Evolutionary conservation across 2,113 vertebrate species (phyloP).

Genomic region (Callopanchax toddi): DNA sequence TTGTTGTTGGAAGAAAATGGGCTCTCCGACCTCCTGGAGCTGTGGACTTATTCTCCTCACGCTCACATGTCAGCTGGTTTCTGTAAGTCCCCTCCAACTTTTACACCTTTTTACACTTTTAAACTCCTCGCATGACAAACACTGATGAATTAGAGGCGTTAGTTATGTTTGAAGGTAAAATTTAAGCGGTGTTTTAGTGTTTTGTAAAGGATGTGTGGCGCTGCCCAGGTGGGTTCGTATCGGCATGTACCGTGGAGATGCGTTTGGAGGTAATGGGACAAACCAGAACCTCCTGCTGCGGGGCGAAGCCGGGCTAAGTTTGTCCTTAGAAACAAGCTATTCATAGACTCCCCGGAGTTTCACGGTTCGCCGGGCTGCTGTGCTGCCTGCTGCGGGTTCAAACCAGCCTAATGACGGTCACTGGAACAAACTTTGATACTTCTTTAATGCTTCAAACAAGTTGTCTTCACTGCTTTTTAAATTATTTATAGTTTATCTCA

Average conservation of each 20-base stretch:
- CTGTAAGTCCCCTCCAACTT: conserved; percentile 75
- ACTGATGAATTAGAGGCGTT: background rate
- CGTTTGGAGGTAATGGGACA: conserved; percentile 60
- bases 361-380: conserved; percentile 40
- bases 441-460: background rate
- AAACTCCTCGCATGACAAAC: background rate
- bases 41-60: conserved; percentile 71
- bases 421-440: too few relatives aligned
- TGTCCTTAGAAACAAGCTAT: conserved; percentile 81
- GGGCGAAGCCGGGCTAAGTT: conserved; percentile 73
- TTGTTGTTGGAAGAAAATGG: conserved; percentile 72
- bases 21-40: conserved; percentile 63
- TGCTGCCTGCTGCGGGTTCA: conserved; percentile 1
- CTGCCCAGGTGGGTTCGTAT: conserved; percentile 28
- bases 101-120: background rate
- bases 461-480: background rate
- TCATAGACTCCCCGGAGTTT: conserved; percentile 73
- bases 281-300: conserved; percentile 53
- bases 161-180: too few relatives aligned
- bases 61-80: conserved; percentile 71
- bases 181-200: background rate
- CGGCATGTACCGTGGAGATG: conserved; percentile 23
- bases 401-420: too few relatives aligned
- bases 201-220: background rate
- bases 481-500: too few relatives aligned